These are phyloP conservation scores for Anthopleura sola DNA, from an alignment of 64 coral and sea anemone species.

Conservation along the genomic window DNA sequence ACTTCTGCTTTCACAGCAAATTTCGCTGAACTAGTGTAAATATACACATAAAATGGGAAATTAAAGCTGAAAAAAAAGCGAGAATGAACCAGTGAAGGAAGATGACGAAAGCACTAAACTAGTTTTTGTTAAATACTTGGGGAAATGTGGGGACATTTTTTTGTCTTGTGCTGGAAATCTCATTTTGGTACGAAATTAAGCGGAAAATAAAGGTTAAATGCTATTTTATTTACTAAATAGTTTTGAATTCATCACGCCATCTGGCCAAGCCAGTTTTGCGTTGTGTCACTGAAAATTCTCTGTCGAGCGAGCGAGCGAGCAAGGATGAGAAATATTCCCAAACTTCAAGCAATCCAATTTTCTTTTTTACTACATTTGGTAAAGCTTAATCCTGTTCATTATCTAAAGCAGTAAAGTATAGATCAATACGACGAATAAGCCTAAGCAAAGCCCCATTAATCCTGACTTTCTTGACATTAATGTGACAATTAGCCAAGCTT, in stretches of 20 bases:
- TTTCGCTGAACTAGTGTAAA: background rate
- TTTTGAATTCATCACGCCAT: background rate
- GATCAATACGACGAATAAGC: background rate
- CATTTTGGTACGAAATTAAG: background rate
- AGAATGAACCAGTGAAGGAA: no score
- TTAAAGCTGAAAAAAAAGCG: no score
- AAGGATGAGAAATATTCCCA: background rate
- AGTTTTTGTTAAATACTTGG: no score
- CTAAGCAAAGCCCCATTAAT: no score
- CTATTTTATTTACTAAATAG: background rate
- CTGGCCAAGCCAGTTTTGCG: background rate
- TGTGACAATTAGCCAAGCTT: background rate
- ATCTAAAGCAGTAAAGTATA: background rate
- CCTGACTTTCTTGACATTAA: background rate
- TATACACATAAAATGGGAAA: no score
- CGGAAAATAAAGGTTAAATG: no score
- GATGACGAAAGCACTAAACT: background rate
- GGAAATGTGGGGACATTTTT: no score
- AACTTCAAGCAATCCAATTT: background rate
- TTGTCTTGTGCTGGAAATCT: background rate
- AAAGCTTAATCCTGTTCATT: background rate
- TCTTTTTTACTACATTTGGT: no score
- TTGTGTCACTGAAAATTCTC: no score
- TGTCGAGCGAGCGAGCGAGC: no score
- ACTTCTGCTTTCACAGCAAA: background rate